Base-by-base conservation (phyloP, 2,797 vertebrate genomes). In the Clarias pachynema region DNA sequence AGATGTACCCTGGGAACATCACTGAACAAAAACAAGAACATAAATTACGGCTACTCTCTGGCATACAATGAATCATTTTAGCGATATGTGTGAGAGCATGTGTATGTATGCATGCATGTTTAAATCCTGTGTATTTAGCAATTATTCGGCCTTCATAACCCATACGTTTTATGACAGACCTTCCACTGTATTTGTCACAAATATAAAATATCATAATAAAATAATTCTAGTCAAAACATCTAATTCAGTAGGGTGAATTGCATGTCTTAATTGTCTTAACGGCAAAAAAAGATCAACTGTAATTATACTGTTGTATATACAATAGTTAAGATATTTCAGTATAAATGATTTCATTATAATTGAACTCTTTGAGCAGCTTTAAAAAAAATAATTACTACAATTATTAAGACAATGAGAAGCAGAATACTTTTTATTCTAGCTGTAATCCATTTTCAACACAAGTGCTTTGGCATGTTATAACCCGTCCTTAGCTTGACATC, bases 301-400 rank as follows among this genome's bases (percentile, higher is more conserved):
- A 79, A 40, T 79, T 79, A 79, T 62, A 79, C 57, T 16, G 22
- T 22, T 24, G 34, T 7, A 40, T 40, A 79, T 40, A 49, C 9
- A 49, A 2, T 49, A 79, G 62, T 79, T 79, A 79, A 62, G 56
- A 34, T 60, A 22, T 59, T 59, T 75, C 44, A 75, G 5, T 49
- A 49, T 49, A 12, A 49, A 12, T 12, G 44, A 49, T 1, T 12
- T 79, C 29, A 34, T 5, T 63, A 62, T 49, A 79, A 79, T 18
- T n/a, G 77, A 65, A 3, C 44, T 62, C 78, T 40, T 29, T 65
- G 24, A 80, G 16, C 8, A 44, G 59, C 57, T 79, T 40, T 0
- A 10, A 79, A 79, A 44, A 44, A 40, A 37, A 44, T 44, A 44
- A 79, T 79, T 18, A 26, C 37, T 65, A 49, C 59, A 80, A 29